These are phyloP conservation scores for Dendroctonus ponderosae DNA, from an alignment of 1,140 invertebrate species.

Conservation along the genomic window DNA sequence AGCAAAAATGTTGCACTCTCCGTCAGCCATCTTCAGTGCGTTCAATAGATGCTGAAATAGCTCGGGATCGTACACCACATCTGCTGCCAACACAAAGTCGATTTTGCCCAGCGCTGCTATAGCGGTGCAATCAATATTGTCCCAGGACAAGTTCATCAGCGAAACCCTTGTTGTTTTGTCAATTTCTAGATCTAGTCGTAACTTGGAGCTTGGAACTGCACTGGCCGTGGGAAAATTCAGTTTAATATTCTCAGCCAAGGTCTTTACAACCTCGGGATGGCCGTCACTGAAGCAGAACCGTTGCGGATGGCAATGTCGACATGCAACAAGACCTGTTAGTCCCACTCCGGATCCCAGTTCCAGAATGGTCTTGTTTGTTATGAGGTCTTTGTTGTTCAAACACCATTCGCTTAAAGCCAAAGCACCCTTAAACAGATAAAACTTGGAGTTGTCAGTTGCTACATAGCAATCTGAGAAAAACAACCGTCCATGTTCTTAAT, in stretches of 20 bases:
- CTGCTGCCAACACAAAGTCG: conserved; percentile 56
- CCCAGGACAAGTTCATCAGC: conserved; percentile 55
- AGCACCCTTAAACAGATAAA: conserved; percentile 48
- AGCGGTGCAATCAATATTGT: conserved; percentile 49
- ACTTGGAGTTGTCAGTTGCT: neutral
- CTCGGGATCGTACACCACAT: conserved; percentile 56
- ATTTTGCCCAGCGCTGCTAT: conserved; percentile 40
- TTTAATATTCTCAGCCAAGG: conserved; percentile 52
- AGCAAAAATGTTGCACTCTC: conserved; percentile 50
- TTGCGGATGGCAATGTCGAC: conserved; percentile 52
- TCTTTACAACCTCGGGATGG: conserved; percentile 54
- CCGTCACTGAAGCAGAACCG: conserved; percentile 57
- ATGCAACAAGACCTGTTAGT: conserved; percentile 54
- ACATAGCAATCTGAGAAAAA: neutral
- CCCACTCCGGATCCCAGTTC: conserved; percentile 62
- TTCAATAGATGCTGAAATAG: conserved; percentile 50
- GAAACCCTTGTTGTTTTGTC: conserved; percentile 37
- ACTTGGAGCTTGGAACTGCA: too few species aligned
- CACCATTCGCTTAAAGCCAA: conserved; percentile 58
- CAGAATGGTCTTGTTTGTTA: conserved; percentile 53
- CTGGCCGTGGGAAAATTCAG: conserved; percentile 45
- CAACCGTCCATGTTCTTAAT: conserved; percentile 56
- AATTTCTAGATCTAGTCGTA: conserved; percentile 4
- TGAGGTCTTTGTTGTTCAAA: conserved; percentile 47
- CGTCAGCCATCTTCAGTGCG: conserved; percentile 49